These are phyloP conservation scores for Liparis tanakae DNA, from an alignment of 2,797 vertebrate species.

Conservation along the genomic window DNA sequence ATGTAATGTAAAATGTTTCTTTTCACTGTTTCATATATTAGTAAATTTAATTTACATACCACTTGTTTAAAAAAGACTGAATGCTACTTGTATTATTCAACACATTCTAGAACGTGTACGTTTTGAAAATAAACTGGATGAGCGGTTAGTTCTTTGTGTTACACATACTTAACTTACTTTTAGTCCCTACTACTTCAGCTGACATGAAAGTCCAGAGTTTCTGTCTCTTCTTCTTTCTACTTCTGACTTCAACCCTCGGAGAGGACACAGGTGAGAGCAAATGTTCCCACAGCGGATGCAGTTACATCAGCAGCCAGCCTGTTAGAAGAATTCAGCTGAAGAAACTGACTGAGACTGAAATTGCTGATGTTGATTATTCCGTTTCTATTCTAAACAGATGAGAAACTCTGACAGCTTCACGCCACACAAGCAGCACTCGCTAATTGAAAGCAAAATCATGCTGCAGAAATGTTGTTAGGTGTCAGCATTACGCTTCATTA, in stretches of 20 bases:
- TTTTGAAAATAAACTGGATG: constrained; percentile 43
- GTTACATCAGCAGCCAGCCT: constrained; percentile 22
- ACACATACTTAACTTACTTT: too few relatives aligned
- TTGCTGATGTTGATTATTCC: constrained; percentile 38
- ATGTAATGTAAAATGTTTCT: neutral
- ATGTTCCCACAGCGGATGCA: constrained; percentile 21
- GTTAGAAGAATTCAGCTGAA: neutral
- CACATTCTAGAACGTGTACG: constrained; percentile 11
- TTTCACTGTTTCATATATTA: neutral
- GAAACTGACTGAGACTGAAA: constrained; percentile 8
- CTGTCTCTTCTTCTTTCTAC: constrained; percentile 26
- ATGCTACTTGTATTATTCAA: constrained; percentile 10
- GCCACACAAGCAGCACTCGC: constrained; percentile 23
- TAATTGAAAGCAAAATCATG: constrained; percentile 53
- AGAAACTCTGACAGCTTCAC: constrained; percentile 42
- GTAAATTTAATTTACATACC: neutral
- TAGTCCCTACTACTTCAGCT: neutral
- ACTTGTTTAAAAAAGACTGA: neutral
- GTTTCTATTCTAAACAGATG: constrained; percentile 47
- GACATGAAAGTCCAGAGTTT: constrained; percentile 42
- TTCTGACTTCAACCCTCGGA: constrained; percentile 7
- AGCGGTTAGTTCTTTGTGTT: neutral
- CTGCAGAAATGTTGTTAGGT: constrained; percentile 21
- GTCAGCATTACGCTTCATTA: constrained; percentile 51
- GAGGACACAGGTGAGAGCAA: constrained; percentile 75